These are phyloP conservation scores for Gobionotothen gibberifrons DNA, from an alignment of 2,797 vertebrate species.

Conservation along the genomic window DNA sequence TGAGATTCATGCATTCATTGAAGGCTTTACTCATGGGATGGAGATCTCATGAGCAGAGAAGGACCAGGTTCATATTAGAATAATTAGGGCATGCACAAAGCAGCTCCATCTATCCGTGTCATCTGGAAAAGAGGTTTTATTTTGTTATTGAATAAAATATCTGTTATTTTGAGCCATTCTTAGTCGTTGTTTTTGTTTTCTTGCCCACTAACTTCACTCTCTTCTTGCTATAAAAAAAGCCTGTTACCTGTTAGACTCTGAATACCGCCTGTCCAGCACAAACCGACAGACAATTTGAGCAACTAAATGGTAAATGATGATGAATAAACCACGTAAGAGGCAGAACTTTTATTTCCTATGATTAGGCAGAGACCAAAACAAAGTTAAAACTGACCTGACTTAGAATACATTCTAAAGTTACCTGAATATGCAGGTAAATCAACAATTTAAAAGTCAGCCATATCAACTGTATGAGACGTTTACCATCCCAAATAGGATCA, in stretches of 20 bases:
- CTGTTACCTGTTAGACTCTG: not conserved
- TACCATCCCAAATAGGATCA: too few relatives aligned
- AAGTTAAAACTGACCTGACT: not conserved
- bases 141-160: not conserved
- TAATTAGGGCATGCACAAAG: not conserved
- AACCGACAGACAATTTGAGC: not conserved
- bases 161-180: not conserved
- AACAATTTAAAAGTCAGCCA: not conserved
- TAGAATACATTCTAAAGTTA: not conserved
- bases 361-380: not conserved
- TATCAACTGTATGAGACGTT: not conserved
- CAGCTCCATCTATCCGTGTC: not conserved
- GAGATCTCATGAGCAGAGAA: not conserved
- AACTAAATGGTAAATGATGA: not conserved
- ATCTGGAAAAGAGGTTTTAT: not conserved
- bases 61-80: not conserved
- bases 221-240: not conserved
- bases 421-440: not conserved
- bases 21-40: too few relatives aligned
- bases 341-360: not conserved
- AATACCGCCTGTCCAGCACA: not conserved
- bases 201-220: not conserved
- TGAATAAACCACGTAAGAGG: not conserved
- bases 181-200: not conserved
- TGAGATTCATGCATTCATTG: too few relatives aligned